Percentiles rank a stretch among this genome's conserved stretches.
Conservation (phyloP, 2,888 invertebrate genomes). For the Drosophila neotestacea region DNA sequence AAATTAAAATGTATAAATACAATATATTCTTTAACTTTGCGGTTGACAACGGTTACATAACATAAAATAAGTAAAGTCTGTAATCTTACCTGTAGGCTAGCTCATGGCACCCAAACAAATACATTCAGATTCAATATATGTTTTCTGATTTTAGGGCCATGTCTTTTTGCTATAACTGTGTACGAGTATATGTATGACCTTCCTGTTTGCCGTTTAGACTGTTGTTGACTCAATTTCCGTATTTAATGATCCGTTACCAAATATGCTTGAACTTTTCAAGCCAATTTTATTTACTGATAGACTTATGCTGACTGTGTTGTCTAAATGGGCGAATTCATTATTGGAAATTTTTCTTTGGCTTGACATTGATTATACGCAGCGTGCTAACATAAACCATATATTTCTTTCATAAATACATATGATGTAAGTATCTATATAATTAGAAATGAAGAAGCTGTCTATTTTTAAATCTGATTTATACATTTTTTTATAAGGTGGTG, state of each 20-base stretch:
- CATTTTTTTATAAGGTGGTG: no score
- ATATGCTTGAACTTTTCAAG: constrained; percentile 71
- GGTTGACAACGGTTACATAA: neutral
- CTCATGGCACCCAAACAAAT: constrained; percentile 48
- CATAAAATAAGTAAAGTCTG: constrained; percentile 24
- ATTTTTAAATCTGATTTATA: no score
- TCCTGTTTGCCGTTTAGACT: constrained; percentile 71
- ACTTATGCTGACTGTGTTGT: constrained; percentile 12
- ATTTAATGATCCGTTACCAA: constrained; percentile 82
- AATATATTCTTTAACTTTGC: no score
- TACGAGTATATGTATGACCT: constrained; percentile 48
- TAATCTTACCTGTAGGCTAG: constrained; percentile 41
- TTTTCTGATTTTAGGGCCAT: constrained; percentile 15
- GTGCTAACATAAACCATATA: neutral
- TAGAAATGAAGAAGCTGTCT: no score
- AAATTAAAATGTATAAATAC: no score
- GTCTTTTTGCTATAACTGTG: constrained; percentile 14
- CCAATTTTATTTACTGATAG: constrained; percentile 43
- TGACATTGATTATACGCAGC: neutral
- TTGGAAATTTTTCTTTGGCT: neutral
- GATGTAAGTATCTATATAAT: no score
- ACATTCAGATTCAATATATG: constrained; percentile 34
- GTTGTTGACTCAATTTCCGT: constrained; percentile 82
- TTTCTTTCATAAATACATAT: no score
- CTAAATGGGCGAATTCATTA: neutral